Evolutionary conservation across 2,797 vertebrate species (phyloP).

Genomic region (Lithobates sylvaticus): DNA sequence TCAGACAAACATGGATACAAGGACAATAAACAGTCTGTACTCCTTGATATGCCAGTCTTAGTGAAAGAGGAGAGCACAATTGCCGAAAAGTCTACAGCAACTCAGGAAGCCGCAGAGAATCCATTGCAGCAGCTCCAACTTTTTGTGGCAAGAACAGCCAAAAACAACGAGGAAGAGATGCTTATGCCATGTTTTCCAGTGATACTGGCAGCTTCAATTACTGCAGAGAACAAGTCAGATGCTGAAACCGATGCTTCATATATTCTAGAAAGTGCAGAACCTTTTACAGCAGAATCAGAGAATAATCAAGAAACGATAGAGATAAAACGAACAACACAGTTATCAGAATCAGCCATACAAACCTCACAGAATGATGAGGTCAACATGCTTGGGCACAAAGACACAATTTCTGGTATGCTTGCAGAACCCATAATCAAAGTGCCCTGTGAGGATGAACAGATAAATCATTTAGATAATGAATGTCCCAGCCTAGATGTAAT

Average conservation of each 20-base stretch:
- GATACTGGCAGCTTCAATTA: slow-evolving; percentile 55
- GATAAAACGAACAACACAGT: background rate
- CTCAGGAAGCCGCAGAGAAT: slow-evolving; percentile 67
- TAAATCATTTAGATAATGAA: slow-evolving; percentile 64
- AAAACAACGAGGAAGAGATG: slow-evolving; percentile 72
- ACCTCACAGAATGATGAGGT: slow-evolving; percentile 16
- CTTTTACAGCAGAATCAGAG: background rate
- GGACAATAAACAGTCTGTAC: slow-evolving; percentile 33
- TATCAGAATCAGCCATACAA: background rate
- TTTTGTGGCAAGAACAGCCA: slow-evolving; percentile 69
- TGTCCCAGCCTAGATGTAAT: background rate
- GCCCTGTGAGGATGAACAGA: slow-evolving; percentile 57
- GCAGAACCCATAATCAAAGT: background rate
- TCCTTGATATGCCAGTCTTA: slow-evolving; percentile 50
- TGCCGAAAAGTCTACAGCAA: slow-evolving; percentile 29
- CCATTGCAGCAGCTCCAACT: slow-evolving; percentile 71
- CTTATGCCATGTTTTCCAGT: slow-evolving; percentile 67
- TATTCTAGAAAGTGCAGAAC: background rate
- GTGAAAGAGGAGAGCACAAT: background rate
- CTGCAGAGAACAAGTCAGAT: slow-evolving; percentile 19
- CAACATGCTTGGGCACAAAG: rapidly evolving
- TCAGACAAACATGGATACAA: background rate
- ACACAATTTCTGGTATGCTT: background rate
- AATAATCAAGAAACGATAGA: background rate
- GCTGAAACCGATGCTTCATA: slow-evolving; percentile 11